A percentile compares a stretch with the other conserved stretches of the same genome.
These are phyloP conservation scores for Cepphus grylle DNA, from an alignment of 2,113 vertebrate genomes.

Conservation along the genomic window DNA sequence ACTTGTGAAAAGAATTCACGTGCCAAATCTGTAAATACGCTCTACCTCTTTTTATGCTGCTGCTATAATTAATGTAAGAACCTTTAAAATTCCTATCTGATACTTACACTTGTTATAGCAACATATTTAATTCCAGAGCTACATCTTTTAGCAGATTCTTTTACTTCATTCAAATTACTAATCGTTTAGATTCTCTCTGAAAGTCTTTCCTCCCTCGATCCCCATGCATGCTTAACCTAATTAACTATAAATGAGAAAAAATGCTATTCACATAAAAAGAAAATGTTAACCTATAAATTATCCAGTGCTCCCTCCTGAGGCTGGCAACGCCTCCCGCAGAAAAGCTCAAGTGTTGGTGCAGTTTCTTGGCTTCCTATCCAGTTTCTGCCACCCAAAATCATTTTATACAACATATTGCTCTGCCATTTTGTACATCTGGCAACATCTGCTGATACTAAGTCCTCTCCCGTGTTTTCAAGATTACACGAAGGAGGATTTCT, in stretches of 20 bases:
- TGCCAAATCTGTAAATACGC: constrained; percentile 27
- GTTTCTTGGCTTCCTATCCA: constrained; percentile 37
- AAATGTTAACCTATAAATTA: constrained; percentile 84
- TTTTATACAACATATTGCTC: constrained; percentile 44
- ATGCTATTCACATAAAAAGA: constrained; percentile 80
- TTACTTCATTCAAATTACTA: constrained; percentile 78
- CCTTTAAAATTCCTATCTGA: constrained; percentile 56
- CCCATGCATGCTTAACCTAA: constrained; percentile 81
- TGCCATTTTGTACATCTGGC: constrained; percentile 53
- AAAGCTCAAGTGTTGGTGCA: constrained; percentile 27
- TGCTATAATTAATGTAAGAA: constrained; percentile 54
- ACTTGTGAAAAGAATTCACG: neutral
- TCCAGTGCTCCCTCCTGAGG: constrained; percentile 60
- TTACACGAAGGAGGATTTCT: constrained; percentile 40
- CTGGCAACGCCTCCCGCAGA: constrained; percentile 43
- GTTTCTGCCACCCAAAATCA: constrained; percentile 44
- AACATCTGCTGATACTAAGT: constrained; percentile 27
- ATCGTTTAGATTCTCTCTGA: constrained; percentile 75
- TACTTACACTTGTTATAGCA: constrained; percentile 50
- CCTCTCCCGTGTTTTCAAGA: constrained; percentile 40
- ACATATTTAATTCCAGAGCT: constrained; percentile 55
- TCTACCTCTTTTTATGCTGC: constrained; percentile 42
- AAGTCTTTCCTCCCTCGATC: constrained; percentile 76
- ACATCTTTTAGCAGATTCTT: constrained; percentile 68
- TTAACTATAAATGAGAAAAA: constrained; percentile 83